These are phyloP conservation scores for Pocillopora grandis DNA, from an alignment of 92 coral and sea anemone species.

Conservation along the genomic window DNA sequence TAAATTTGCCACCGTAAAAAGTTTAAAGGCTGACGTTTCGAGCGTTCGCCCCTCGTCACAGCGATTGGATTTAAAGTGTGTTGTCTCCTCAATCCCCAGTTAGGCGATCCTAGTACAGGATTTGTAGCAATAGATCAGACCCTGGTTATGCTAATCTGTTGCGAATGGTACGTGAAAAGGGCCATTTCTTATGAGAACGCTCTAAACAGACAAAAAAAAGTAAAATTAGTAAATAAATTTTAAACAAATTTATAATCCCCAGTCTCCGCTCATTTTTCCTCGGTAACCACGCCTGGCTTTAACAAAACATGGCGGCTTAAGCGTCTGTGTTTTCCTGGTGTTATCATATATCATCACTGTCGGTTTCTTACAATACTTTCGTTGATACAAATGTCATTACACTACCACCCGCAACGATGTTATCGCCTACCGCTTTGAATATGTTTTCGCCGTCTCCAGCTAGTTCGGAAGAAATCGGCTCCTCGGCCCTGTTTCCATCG, in stretches of 20 bases:
- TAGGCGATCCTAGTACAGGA: no score
- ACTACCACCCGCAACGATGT: conserved; percentile 23
- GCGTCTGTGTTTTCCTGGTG: neutral
- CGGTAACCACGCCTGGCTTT: conserved; percentile 32
- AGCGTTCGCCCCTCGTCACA: no score
- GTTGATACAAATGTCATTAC: conserved; percentile 39
- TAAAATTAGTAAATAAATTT: neutral
- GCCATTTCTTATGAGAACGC: no score
- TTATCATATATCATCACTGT: neutral
- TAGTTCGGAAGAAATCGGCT: conserved; percentile 49
- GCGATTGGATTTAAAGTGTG: no score
- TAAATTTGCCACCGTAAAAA: no score
- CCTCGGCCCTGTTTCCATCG: conserved; percentile 48
- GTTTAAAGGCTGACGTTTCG: no score
- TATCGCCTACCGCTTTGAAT: conserved; percentile 53
- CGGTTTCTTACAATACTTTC: neutral
- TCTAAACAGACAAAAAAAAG: neutral
- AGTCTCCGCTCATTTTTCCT: neutral
- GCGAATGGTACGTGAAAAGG: no score
- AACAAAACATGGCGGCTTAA: conserved; percentile 34
- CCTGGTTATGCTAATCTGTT: no score
- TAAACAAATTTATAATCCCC: neutral
- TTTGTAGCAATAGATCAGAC: no score
- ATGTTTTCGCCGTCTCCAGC: conserved; percentile 59
- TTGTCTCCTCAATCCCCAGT: no score